Conservation (phyloP, 2,888 invertebrate species). For the Augiades crinisus region DNA sequence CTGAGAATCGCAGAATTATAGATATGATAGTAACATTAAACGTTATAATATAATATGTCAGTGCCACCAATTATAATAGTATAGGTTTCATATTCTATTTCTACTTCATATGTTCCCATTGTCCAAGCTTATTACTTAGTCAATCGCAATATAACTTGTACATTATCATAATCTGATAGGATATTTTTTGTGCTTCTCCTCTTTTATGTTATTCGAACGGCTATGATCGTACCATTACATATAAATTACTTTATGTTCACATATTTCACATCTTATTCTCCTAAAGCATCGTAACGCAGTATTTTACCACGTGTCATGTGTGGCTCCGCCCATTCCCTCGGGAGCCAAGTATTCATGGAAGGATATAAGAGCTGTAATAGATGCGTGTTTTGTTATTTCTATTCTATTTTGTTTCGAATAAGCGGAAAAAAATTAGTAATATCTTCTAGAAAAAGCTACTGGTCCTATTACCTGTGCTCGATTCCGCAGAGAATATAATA, state of each 20-base stretch:
- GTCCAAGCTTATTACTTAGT: background rate
- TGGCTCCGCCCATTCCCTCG: conserved; percentile 13
- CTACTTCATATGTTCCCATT: no score
- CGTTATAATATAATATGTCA: no score
- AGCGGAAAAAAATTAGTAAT: no score
- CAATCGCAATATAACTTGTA: conserved; percentile 9
- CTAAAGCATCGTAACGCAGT: conserved; percentile 24
- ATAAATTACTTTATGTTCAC: conserved; percentile 21
- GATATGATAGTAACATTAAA: no score
- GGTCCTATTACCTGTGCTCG: no score
- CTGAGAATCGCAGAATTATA: no score
- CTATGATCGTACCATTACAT: conserved; percentile 17
- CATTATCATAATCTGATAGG: conserved; percentile 9
- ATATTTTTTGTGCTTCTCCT: conserved; percentile 6
- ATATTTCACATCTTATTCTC: conserved; percentile 24
- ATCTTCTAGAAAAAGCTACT: no score
- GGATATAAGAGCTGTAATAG: conserved; percentile 13
- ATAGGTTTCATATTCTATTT: background rate
- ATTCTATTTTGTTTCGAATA: background rate
- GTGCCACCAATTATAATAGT: background rate
- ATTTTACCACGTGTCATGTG: conserved; percentile 19
- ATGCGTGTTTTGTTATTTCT: conserved; percentile 1
- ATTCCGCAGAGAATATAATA: no score
- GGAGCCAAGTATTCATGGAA: conserved; percentile 15
- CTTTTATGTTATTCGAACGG: conserved; percentile 19